Evolutionary conservation across 2,797 vertebrate genomes (phyloP).

Genomic region (Manis pentadactyla): DNA sequence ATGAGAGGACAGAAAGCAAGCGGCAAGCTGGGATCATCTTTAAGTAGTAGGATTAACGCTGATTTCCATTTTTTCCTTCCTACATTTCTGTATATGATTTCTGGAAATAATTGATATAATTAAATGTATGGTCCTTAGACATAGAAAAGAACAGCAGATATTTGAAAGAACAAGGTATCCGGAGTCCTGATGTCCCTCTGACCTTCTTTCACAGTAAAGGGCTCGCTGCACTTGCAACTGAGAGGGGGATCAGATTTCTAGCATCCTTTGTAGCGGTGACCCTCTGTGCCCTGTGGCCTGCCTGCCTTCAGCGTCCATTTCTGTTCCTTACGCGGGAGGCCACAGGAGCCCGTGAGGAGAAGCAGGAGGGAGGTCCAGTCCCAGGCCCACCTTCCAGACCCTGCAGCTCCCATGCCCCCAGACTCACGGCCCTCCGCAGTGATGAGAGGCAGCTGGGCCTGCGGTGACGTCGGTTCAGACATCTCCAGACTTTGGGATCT

Average conservation of each 20-base stretch:
- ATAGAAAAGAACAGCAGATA: background rate
- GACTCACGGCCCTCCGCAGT: accelerated
- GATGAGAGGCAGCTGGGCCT: background rate
- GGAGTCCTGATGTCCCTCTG: background rate
- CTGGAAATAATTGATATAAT: background rate
- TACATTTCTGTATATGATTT: background rate
- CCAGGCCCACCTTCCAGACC: background rate
- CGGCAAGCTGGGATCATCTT: too few species aligned
- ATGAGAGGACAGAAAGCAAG: background rate
- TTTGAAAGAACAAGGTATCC: background rate
- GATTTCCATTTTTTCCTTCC: background rate
- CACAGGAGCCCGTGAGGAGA: accelerated
- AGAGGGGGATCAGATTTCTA: background rate
- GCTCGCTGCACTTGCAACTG: background rate
- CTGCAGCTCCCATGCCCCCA: accelerated
- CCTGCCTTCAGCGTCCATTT: background rate
- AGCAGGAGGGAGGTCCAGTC: background rate
- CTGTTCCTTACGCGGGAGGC: background rate
- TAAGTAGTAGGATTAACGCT: background rate
- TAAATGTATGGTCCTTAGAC: background rate
- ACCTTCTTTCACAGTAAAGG: background rate
- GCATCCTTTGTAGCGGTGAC: background rate
- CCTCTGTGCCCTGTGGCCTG: background rate
- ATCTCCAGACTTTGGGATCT: background rate
- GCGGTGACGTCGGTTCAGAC: background rate